Conservation (phyloP, 1,140 invertebrate genomes). For the Reticulitermes speratus region DNA sequence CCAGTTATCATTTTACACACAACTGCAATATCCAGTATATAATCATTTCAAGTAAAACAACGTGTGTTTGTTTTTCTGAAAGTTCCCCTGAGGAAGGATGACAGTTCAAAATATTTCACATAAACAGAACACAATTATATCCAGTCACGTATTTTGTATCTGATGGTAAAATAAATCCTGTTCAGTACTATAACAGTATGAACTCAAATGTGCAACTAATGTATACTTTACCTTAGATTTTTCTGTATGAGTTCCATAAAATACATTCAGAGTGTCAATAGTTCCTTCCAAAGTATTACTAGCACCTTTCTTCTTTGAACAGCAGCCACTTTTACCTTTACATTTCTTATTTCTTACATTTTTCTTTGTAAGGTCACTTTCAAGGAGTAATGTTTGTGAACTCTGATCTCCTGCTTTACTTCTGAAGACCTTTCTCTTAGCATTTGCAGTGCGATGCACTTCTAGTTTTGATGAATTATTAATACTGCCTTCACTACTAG, state of each 20-base stretch:
- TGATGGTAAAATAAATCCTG: no score
- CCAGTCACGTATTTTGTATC: no score
- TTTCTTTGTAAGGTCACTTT: neutral
- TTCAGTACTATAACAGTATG: no score
- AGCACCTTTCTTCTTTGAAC: slow-evolving; percentile 27
- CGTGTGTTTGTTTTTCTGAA: no score
- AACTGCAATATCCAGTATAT: no score
- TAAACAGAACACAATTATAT: no score
- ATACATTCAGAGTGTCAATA: slow-evolving; percentile 43
- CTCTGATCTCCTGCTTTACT: neutral
- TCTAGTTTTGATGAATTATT: neutral
- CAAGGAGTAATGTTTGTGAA: neutral
- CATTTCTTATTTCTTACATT: slow-evolving; percentile 33
- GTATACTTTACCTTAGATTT: slow-evolving; percentile 44
- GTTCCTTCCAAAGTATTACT: slow-evolving; percentile 21
- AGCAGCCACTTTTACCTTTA: slow-evolving; percentile 28
- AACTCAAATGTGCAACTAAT: no score
- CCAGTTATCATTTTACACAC: no score
- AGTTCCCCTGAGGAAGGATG: no score
- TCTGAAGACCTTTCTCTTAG: neutral
- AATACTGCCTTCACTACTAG: no score
- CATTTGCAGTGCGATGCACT: neutral
- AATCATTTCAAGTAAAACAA: no score
- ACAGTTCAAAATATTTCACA: no score
- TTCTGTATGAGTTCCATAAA: slow-evolving; percentile 49